Base-by-base conservation (phyloP, 2,113 vertebrate species). In the Arizona elegans region DNA sequence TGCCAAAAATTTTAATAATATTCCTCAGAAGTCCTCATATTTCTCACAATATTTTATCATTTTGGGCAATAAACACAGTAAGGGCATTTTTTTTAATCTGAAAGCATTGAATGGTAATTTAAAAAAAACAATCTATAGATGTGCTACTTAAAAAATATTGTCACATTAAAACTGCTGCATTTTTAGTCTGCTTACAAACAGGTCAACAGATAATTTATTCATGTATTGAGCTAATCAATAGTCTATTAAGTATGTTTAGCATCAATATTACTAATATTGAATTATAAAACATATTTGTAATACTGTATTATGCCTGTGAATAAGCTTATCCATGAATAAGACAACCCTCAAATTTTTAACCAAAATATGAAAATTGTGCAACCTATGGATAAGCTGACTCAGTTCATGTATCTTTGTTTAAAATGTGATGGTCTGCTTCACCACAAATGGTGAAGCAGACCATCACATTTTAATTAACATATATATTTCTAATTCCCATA, bases 161-260 rank as follows among this genome's bases (percentile, higher is more conserved):
- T 33, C 89, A 62, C 2, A 58, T 29, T 55, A 92, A 56, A 81
- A 43, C 26, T 29, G n/a, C 11, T 70, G 15, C 10, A 43, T 89
- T 81, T 88, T 75, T 21, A 15, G n/a, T 85, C 53, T 85, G 38
- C 26, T 70, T 15, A 55, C 12, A 62, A 65, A 87, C n/a, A 56
- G 50, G 21, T 10, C 10, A 29, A 59, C 17, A 59, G 33, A 86
- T 33, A 1, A 21, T 88, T 50, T 92, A 24, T 62, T 92, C 70
- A n/a, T 7, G 62, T 92, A 55, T 91, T 81, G 50, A 3, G 0
- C 50, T 93, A 94, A 91, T 38, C 70, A 91, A 86, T 91, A 43
- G 29, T 89, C 58, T 89, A 88, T 75, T 43, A 24, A 17, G 7
- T 43, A 54, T 62, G 43, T 70, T 55, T 43, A 3, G 59, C 10